Base-by-base conservation (phyloP, 2,797 vertebrate species). In the Acridotheres tristis region DNA sequence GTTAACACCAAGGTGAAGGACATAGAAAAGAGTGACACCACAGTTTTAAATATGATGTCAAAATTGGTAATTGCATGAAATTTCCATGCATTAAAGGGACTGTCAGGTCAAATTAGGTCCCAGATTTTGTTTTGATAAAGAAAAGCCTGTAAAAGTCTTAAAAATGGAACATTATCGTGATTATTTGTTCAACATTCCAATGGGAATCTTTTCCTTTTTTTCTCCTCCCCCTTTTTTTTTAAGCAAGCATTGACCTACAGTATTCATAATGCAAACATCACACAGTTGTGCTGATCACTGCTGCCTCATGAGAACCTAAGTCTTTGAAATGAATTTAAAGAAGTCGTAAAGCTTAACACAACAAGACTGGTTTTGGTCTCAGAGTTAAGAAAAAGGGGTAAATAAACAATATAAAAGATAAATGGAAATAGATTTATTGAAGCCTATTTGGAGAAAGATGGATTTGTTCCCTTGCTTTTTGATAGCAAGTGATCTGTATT, bases 21-120 rank as follows among this genome's bases (percentile, higher is more conserved):
- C 85, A 25, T 42, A 50, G 5, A 25, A 53, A 92, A 95, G 58
- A 55, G 7, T 85, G 75, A 88, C 58, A 84, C 15, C 21, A 40
- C 58, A 68, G 23, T 90, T 96, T 74, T 71, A 96, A 96, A 90
- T 94, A 93, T 68, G 22, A 67, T 96, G 96, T 96, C 90, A 95
- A 95, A 94, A 81, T 53, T 79, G 25, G 72, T 93, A 96, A 96
- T 51, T 89, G 15, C 40, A 21, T 68, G 45, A 55, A 76, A 85
- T 92, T 89, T 81, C 43, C 83, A 91, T 86, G 80, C 50, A 89
- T 89, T 93, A 71, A 88, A 93, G 75, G 72, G 59, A 81, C 53
- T 93, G 68, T 88, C 89, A 85, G 72, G 73, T 95, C 93, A 95
- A 88, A 95, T 91, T 85, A 89, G 21, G 50, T 53, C 69, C 50